phyloP scores from a whole-genome alignment of 2,113 vertebrate species.

The Asarcornis scutulata region DNA sequence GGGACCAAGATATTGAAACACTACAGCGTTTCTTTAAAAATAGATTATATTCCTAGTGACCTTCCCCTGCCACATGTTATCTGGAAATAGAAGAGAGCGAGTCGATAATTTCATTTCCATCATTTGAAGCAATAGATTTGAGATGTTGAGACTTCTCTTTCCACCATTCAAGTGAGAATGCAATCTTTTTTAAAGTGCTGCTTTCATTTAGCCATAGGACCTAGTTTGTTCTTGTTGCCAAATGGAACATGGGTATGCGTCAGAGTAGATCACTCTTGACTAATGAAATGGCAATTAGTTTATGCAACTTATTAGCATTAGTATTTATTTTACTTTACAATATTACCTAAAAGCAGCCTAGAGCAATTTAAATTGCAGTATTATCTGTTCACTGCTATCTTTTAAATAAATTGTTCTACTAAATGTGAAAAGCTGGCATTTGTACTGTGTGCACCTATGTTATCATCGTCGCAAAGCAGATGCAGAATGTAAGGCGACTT shows the following conservation, averaged over 20 bases:
- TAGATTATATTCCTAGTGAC: neutral
- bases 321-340: conserved; percentile 55
- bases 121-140: conserved; percentile 14
- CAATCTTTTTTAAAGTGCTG: conserved; percentile 51
- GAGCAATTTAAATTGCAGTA: conserved; percentile 56
- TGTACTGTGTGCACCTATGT: conserved; percentile 78
- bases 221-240: conserved; percentile 71
- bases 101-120: neutral
- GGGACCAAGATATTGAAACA: neutral
- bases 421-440: conserved; percentile 73
- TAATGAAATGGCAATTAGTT: conserved; percentile 62
- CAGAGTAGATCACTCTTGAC: conserved; percentile 61
- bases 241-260: conserved; percentile 70
- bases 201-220: conserved; percentile 56
- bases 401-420: conserved; percentile 73
- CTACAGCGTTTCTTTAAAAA: conserved; percentile 1
- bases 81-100: neutral
- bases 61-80: neutral
- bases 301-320: conserved; percentile 62
- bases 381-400: conserved; percentile 69
- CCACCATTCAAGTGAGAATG: conserved; percentile 1
- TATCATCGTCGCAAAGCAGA: conserved; percentile 79
- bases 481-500: conserved; percentile 76
- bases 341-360: conserved; percentile 42
- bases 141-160: neutral